Percentiles rank a stretch among this genome's conserved stretches.
Evolutionary conservation across 2,113 vertebrate genomes (phyloP).

Genomic region (Gavia stellata): DNA sequence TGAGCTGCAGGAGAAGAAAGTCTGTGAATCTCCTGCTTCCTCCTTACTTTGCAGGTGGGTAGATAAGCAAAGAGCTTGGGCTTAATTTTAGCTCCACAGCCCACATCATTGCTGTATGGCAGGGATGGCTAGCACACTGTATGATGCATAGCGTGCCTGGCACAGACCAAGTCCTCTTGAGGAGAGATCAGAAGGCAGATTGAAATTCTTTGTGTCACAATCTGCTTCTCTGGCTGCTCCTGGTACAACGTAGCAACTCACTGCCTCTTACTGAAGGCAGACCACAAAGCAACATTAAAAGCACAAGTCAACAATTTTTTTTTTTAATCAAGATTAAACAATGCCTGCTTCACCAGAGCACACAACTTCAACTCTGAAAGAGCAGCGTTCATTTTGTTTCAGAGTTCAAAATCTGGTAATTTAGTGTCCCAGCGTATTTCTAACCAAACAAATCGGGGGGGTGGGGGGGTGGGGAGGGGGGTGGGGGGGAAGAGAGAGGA

Average conservation of each 20-base stretch:
- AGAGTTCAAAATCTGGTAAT: background rate
- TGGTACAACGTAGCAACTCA: background rate
- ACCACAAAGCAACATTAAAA: background rate
- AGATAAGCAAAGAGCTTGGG: background rate
- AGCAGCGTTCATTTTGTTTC: background rate
- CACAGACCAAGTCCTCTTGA: background rate
- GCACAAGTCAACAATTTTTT: background rate
- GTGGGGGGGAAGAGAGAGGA: rapidly evolving
- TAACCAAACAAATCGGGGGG: background rate
- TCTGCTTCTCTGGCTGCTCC: constrained; percentile 2
- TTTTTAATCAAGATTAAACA: background rate
- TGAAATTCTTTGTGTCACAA: background rate
- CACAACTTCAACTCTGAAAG: background rate
- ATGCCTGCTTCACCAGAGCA: background rate
- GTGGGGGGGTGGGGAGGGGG: too few species aligned
- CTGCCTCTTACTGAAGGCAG: background rate
- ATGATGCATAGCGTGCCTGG: background rate
- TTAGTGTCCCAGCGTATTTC: background rate
- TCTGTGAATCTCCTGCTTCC: background rate
- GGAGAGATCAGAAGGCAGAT: background rate
- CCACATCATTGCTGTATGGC: background rate
- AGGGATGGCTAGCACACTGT: background rate
- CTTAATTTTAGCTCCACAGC: background rate
- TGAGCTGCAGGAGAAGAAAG: background rate
- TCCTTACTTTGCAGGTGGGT: background rate